Evolutionary conservation across 2,888 invertebrate species (phyloP).

Genomic region (Phengaris arion): DNA sequence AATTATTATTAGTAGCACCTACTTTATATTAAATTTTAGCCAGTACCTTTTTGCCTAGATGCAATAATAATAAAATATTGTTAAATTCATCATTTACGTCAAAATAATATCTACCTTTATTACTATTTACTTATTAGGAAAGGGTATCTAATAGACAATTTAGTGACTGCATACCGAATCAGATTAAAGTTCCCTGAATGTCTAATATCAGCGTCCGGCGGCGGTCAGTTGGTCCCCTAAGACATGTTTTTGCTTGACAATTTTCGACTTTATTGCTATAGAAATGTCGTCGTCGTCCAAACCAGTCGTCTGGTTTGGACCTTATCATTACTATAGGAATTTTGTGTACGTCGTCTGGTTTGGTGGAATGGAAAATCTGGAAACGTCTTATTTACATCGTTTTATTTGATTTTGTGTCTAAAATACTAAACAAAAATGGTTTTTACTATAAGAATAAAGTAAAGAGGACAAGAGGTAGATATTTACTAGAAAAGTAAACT

Average conservation of each 20-base stretch:
- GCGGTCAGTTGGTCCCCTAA: constrained; percentile 50
- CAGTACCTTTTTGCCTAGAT: too few species aligned
- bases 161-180: constrained; percentile 49
- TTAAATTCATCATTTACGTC: not conserved
- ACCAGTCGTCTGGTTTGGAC: constrained; percentile 11
- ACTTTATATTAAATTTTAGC: too few species aligned
- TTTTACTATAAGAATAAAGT: not conserved
- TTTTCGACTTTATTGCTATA: constrained; percentile 43
- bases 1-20: too few species aligned
- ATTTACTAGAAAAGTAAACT: too few species aligned
- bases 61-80: not conserved
- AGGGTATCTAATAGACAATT: constrained; percentile 31
- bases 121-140: constrained; percentile 3
- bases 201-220: constrained; percentile 43
- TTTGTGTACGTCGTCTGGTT: constrained; percentile 22
- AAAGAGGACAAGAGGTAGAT: too few species aligned
- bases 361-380: constrained; percentile 5
- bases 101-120: not conserved
- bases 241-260: constrained; percentile 47
- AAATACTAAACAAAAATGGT: too few species aligned
- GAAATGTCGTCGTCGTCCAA: not conserved
- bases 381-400: not conserved
- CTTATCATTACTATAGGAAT: constrained; percentile 16
- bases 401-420: not conserved
- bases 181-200: constrained; percentile 50